A percentile compares a stretch with the other conserved stretches of the same genome.
These are phyloP conservation scores for Drosophila lacteicornis DNA, from an alignment of 1,140 invertebrate genomes.

Conservation along the genomic window DNA sequence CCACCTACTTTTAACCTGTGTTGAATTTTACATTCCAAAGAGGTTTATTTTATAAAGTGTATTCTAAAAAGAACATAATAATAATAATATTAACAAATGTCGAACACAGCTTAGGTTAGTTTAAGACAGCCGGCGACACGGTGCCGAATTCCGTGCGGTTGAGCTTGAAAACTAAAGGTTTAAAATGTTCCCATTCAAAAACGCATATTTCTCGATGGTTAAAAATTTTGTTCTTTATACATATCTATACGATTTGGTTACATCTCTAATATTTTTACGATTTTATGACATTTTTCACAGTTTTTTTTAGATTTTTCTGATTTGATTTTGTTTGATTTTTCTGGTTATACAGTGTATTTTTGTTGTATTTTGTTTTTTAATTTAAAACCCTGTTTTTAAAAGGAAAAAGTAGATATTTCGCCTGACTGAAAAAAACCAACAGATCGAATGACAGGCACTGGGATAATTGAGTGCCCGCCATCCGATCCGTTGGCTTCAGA, in stretches of 20 bases:
- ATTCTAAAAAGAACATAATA: too few species aligned
- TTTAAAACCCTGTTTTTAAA: slow-evolving; percentile 2
- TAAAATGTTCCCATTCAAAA: background rate
- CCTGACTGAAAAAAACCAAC: background rate
- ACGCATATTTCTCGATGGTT: too few species aligned
- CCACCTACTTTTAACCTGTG: too few species aligned
- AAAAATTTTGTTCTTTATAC: background rate
- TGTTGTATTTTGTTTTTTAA: background rate
- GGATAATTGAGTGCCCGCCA: background rate
- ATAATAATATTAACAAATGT: too few species aligned
- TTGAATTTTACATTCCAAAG: too few species aligned
- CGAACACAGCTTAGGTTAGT: too few species aligned
- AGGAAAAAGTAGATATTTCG: background rate
- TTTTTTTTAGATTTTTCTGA: too few species aligned
- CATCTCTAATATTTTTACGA: background rate
- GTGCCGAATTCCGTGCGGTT: too few species aligned
- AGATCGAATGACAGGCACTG: slow-evolving; percentile 16
- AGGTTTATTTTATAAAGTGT: too few species aligned
- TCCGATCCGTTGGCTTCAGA: slow-evolving; percentile 16
- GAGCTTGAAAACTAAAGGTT: too few species aligned
- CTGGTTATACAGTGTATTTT: background rate
- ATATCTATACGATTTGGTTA: slow-evolving; percentile 12
- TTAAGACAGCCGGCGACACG: too few species aligned
- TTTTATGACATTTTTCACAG: background rate
- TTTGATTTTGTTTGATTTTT: background rate